A percentile compares a stretch with the other conserved stretches of the same genome.
phyloP scores from a whole-genome alignment of 2,797 vertebrate species.

The Tamandua tetradactyla region DNA sequence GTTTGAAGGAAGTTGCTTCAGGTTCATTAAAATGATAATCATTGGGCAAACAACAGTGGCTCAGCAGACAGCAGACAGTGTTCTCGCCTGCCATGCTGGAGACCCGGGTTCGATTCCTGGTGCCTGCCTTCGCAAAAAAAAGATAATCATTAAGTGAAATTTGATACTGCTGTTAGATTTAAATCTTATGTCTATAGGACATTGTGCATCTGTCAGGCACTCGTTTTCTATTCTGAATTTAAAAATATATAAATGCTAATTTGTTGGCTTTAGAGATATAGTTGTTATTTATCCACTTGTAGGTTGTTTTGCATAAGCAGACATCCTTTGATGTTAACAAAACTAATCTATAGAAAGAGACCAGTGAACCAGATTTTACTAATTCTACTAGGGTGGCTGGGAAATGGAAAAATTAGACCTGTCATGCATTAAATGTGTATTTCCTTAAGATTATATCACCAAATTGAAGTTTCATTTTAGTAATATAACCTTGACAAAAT shows the following conservation, averaged over 20 bases:
- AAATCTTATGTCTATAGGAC: neutral
- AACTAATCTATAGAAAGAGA: neutral
- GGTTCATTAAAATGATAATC: neutral
- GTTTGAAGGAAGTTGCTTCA: neutral
- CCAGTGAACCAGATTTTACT: neutral
- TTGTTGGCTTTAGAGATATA: neutral
- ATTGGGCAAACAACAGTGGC: too few relatives aligned
- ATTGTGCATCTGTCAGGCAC: neutral
- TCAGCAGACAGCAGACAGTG: too few relatives aligned
- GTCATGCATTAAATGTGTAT: neutral
- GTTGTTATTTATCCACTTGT: neutral
- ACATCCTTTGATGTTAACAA: neutral
- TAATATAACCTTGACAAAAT: neutral
- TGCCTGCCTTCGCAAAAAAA: too few relatives aligned
- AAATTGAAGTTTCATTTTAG: constrained; percentile 30
- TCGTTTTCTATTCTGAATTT: neutral
- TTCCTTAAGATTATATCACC: neutral
- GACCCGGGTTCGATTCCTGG: too few relatives aligned
- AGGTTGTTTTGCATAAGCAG: neutral
- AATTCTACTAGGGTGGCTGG: neutral
- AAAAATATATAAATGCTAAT: neutral
- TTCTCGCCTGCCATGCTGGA: too few relatives aligned
- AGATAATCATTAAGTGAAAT: neutral
- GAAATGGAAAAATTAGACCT: neutral
- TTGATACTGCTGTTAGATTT: neutral